Evolutionary conservation across 2,888 invertebrate species (phyloP).

Genomic region (Quadroppia sp.): DNA sequence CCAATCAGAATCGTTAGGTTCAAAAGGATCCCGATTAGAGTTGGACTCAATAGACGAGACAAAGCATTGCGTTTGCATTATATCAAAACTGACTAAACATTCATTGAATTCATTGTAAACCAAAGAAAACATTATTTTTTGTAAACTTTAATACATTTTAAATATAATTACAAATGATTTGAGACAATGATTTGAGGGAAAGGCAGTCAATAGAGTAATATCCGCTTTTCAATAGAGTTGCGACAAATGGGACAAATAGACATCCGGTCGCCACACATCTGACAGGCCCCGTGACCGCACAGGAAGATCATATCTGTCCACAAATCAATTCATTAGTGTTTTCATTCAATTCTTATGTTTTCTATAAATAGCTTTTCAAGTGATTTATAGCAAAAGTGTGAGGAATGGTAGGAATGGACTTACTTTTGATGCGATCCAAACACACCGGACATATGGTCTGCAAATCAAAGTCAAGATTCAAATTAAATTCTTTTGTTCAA

Average conservation of each 20-base stretch:
- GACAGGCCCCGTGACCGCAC: slow-evolving; percentile 96
- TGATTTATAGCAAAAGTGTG: no score
- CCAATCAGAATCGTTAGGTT: neutral
- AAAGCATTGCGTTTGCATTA: neutral
- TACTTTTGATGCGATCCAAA: slow-evolving; percentile 79
- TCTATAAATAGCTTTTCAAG: no score
- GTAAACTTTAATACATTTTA: no score
- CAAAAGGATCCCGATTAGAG: neutral
- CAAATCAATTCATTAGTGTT: neutral
- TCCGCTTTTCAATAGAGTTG: slow-evolving; percentile 91
- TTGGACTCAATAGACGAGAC: neutral
- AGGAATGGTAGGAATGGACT: neutral
- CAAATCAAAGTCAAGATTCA: slow-evolving; percentile 50
- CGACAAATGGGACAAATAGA: slow-evolving; percentile 95
- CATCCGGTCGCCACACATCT: slow-evolving; percentile 98
- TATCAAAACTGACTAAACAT: no score
- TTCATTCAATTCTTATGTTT: neutral
- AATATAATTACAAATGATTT: neutral
- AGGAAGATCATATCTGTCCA: slow-evolving; percentile 81
- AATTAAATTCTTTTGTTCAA: neutral
- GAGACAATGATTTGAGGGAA: no score
- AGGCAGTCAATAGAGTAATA: slow-evolving; percentile 69
- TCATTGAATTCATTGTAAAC: no score
- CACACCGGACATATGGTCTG: slow-evolving; percentile 99
- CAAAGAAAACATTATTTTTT: no score